Percentiles rank a stretch among this genome's conserved stretches.
Conservation (phyloP, 2,888 invertebrate species). For the Thymelicus sylvestris region DNA sequence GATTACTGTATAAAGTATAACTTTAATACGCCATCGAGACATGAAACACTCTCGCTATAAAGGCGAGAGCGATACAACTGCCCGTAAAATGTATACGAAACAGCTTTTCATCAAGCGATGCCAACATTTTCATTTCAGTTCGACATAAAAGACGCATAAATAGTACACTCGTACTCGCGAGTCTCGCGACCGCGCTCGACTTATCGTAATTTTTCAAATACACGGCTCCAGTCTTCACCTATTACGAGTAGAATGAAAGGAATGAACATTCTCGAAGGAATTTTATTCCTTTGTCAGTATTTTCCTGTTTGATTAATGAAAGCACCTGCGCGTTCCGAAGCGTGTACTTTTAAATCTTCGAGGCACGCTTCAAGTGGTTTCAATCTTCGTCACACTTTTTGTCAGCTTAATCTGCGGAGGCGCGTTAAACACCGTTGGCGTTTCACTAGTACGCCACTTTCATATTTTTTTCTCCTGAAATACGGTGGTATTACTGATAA, state of each 20-base stretch:
- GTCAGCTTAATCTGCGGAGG: slow-evolving; percentile 33
- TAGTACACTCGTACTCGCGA: slow-evolving; percentile 16
- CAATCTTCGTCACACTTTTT: slow-evolving; percentile 32
- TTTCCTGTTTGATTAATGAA: slow-evolving; percentile 33
- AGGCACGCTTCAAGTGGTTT: slow-evolving; percentile 20
- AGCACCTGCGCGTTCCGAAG: slow-evolving; percentile 24
- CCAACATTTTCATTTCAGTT: slow-evolving; percentile 29
- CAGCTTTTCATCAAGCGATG: slow-evolving; percentile 35
- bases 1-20: slow-evolving; percentile 18
- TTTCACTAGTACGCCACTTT: background rate
- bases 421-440: background rate
- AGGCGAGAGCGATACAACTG: slow-evolving; percentile 19
- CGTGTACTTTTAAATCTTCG: slow-evolving; percentile 33
- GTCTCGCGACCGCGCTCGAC: slow-evolving; percentile 20
- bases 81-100: slow-evolving; percentile 30
- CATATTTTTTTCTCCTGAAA: background rate
- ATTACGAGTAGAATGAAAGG: slow-evolving; percentile 6
- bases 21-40: slow-evolving; percentile 25
- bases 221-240: slow-evolving; percentile 12
- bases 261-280: slow-evolving; percentile 13
- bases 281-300: slow-evolving; percentile 25
- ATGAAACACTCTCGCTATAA: slow-evolving; percentile 21
- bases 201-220: slow-evolving; percentile 30
- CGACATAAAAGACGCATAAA: slow-evolving; percentile 32
- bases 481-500: background rate